These are phyloP conservation scores for Dromas ardeola DNA, from an alignment of 2,113 vertebrate species.

Conservation along the genomic window DNA sequence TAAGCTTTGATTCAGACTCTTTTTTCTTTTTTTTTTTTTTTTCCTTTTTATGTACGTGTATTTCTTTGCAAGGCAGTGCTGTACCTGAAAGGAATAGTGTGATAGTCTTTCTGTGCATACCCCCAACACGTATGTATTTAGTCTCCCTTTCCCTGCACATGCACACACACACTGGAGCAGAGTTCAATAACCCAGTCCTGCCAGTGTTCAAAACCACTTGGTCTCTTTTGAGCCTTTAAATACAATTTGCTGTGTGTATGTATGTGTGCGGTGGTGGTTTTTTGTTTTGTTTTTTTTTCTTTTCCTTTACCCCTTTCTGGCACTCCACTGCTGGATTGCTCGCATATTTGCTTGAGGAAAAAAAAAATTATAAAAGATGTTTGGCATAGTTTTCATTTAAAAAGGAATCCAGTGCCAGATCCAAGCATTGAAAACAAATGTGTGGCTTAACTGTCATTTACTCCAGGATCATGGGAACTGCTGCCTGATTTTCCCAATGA, in stretches of 20 bases:
- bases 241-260: background rate
- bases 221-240: background rate
- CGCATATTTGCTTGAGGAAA: constrained; percentile 52
- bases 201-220: background rate
- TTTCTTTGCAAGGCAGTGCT: background rate
- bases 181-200: background rate
- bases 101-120: background rate
- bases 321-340: constrained; percentile 42
- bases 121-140: background rate
- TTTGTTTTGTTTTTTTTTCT: background rate
- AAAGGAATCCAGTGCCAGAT: constrained; percentile 64
- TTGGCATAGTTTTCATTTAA: constrained; percentile 72
- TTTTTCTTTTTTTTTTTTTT: background rate
- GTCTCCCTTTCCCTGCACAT: background rate
- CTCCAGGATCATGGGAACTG: constrained; percentile 69
- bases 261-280: background rate
- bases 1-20: background rate
- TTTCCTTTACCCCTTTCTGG: constrained; percentile 38
- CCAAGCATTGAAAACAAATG: constrained; percentile 62
- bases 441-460: constrained; percentile 66
- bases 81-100: background rate
- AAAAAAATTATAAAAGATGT: constrained; percentile 58
- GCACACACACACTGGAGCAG: background rate
- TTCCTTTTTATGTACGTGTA: background rate
- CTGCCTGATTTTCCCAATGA: constrained; percentile 46